A percentile compares a stretch with the other conserved stretches of the same genome.
Conservation (phyloP, 2,888 invertebrate species). For the Amblyteles armatorius region DNA sequence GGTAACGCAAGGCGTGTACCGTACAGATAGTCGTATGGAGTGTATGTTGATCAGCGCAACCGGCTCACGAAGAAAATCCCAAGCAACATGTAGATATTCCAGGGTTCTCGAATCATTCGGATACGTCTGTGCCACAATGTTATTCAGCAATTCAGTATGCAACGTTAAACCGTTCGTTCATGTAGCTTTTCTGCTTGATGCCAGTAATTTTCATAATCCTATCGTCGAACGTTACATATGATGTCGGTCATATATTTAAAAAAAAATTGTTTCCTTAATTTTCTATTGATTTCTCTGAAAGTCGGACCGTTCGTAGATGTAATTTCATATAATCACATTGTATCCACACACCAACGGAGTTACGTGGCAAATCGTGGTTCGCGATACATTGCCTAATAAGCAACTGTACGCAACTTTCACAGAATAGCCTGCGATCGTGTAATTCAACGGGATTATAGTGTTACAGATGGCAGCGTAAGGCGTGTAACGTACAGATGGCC, state of each 20-base stretch:
- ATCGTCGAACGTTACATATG: not conserved
- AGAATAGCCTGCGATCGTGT: not conserved
- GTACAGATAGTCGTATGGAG: not conserved
- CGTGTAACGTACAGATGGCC: not conserved
- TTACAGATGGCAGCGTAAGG: not conserved
- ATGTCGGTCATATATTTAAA: not conserved
- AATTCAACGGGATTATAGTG: not conserved
- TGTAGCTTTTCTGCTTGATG: not conserved
- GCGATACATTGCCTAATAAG: not conserved
- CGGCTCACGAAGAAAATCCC: too few relatives aligned
- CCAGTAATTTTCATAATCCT: not conserved
- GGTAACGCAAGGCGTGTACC: not conserved
- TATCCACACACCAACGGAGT: not conserved
- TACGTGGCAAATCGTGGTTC: not conserved
- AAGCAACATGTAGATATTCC: too few relatives aligned
- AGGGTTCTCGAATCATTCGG: too few relatives aligned
- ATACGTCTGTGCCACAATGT: not conserved
- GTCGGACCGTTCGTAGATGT: not conserved
- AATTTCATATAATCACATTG: not conserved
- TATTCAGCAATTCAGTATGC: not conserved
- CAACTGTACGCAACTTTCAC: not conserved
- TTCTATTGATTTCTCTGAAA: too few relatives aligned
- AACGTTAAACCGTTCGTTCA: not conserved
- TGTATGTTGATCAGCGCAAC: not conserved
- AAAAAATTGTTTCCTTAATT: not conserved